Conservation (phyloP, 1,140 invertebrate genomes). For the Brachionus plicatilis region DNA sequence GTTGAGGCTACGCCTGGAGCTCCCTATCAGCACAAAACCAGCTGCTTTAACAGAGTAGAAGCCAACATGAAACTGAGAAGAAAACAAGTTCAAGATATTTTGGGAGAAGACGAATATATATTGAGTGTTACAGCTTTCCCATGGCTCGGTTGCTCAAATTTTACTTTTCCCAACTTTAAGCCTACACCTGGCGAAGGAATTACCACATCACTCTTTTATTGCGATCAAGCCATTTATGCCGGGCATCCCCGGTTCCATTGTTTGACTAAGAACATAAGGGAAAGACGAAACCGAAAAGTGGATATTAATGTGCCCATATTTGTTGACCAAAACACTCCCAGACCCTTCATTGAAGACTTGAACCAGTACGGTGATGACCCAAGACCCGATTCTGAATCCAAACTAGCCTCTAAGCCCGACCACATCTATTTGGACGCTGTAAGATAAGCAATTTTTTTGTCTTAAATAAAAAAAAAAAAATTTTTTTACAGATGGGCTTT, state of each 20-base stretch:
- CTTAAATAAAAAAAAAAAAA: background rate
- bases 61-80: conserved; percentile 82
- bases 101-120: conserved; percentile 74
- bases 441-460: background rate
- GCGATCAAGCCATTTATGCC: conserved; percentile 83
- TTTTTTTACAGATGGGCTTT: conserved; percentile 73
- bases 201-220: conserved; percentile 77
- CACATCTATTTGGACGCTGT: conserved; percentile 88
- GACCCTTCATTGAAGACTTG: conserved; percentile 61
- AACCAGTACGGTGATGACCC: conserved; percentile 4
- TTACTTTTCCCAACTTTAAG: conserved; percentile 72
- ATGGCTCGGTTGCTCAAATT: conserved; percentile 77
- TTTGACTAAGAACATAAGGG: conserved; percentile 82
- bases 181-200: background rate
- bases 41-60: conserved; percentile 95
- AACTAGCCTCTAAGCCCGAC: conserved; percentile 55
- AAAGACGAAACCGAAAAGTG: conserved; percentile 84
- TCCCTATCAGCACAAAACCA: conserved; percentile 72
- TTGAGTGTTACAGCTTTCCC: conserved; percentile 87
- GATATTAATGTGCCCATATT: conserved; percentile 85
- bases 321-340: conserved; percentile 73
- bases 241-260: conserved; percentile 82
- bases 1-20: conserved; percentile 97
- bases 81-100: conserved; percentile 72
- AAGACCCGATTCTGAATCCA: background rate